Conservation (phyloP, 2,797 vertebrate species). For the Decapterus maruadsi region DNA sequence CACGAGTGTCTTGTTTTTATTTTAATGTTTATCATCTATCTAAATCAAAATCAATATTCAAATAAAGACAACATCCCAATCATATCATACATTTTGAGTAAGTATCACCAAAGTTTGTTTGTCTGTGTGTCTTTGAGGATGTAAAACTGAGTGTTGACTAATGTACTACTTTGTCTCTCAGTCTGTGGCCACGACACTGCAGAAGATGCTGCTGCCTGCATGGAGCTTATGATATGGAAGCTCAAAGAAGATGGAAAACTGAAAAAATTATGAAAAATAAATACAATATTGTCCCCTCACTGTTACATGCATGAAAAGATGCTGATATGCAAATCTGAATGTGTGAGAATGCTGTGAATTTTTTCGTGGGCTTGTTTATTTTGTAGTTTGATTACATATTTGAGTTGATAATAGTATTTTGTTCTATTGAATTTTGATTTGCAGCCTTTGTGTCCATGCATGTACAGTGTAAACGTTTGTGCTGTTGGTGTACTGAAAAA, state of each 20-base stretch:
- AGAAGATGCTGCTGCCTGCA: conserved; percentile 85
- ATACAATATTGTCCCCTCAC: neutral
- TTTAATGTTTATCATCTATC: neutral
- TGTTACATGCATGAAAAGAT: conserved; percentile 10
- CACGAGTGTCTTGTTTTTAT: neutral
- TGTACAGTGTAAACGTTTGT: conserved; percentile 6
- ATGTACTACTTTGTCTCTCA: conserved; percentile 57
- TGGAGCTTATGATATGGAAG: conserved; percentile 90
- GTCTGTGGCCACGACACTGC: conserved; percentile 85
- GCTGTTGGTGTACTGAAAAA: neutral
- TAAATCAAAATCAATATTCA: neutral
- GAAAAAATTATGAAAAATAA: conserved; percentile 78
- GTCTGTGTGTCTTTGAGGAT: neutral
- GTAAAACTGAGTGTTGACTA: neutral
- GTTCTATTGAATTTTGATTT: conserved; percentile 34
- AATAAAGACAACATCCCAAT: conserved; percentile 38
- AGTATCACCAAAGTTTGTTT: accelerated
- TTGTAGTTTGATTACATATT: conserved; percentile 26
- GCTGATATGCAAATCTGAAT: neutral
- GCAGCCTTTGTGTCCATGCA: conserved; percentile 13
- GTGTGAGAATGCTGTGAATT: conserved; percentile 8
- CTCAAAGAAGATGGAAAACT: conserved; percentile 87
- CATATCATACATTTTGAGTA: neutral
- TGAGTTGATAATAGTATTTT: conserved; percentile 10
- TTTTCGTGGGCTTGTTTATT: conserved; percentile 9